A percentile compares a stretch with the other conserved stretches of the same genome.
Conservation (phyloP, 2,888 invertebrate species). For the Zeuzera pyrina region DNA sequence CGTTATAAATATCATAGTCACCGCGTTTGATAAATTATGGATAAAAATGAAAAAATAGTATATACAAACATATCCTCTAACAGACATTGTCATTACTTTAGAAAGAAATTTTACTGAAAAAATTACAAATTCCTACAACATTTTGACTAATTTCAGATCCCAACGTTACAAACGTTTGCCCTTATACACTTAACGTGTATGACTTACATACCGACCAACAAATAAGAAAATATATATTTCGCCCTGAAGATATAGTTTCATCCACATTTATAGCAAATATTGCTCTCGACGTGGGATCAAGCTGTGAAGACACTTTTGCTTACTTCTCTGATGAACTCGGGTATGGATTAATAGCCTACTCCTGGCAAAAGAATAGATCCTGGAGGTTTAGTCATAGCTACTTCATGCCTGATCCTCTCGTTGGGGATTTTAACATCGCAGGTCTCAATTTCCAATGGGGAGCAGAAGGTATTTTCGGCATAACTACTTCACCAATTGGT, state of each 20-base stretch:
- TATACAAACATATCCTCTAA: background rate
- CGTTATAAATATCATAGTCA: background rate
- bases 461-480: conserved; percentile 86
- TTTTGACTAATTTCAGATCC: conserved; percentile 57
- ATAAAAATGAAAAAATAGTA: background rate
- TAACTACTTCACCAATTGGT: conserved; percentile 78
- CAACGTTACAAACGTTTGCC: conserved; percentile 80
- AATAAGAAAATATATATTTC: conserved; percentile 79
- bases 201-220: conserved; percentile 82
- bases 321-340: conserved; percentile 88
- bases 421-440: conserved; percentile 84
- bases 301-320: conserved; percentile 83
- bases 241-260: conserved; percentile 80
- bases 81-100: too few species aligned
- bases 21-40: too few species aligned
- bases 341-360: conserved; percentile 86
- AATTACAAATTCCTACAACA: background rate
- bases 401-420: conserved; percentile 86
- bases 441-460: conserved; percentile 90
- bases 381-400: conserved; percentile 86
- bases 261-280: conserved; percentile 90
- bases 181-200: conserved; percentile 84
- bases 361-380: conserved; percentile 82
- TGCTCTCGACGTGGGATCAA: conserved; percentile 82
- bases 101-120: background rate